Evolutionary conservation across 2,888 invertebrate genomes (phyloP), one percentile per base, ranked within the genome.

Genomic region (Leptopterna dolabrata): DNA sequence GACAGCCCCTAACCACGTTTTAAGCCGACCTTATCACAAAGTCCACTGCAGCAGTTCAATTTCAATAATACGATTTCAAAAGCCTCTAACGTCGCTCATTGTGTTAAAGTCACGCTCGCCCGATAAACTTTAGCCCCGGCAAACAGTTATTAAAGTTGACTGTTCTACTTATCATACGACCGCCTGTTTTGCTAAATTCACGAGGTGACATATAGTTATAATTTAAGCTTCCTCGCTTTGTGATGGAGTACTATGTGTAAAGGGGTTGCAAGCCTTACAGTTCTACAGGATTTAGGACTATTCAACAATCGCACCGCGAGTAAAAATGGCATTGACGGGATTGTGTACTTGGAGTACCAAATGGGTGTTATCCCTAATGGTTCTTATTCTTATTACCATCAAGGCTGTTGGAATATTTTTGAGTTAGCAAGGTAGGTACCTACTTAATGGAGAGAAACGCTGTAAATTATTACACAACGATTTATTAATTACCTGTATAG

Each of bases 1-100:
- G 78, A 45, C 78, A 45, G 78, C 27, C 45, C 78, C 78, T 78
- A 78, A 78, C 78, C 78, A 27, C 78, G 43, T 78, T 45, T 78
- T 19, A 19, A 45, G 45, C 78, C 78, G 45, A 19, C 78, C 78
- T 78, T 78, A 78, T 78, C 78, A 78, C 41, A 19, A n/a, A 41
- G 73, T 24, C 41, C 78, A 41, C 45, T 41, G 45, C 78, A 41
- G 30, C 29, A 36, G 27, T 73, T 78, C 78, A 45, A 78, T 78
- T 78, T 78, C 78, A 78, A 43, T 27, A 76, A 16, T 78, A 78
- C 47, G 41, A 45, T 78, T 24, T 78, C 24, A 19, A 24, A 63
- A 73, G 73, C 41, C 73, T 73, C 36, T 73, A 73, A 73, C 30
- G 73, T 73, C n/a, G 73, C 41, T 30, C 30, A 41, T 13, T 73